Evolutionary conservation across 2,113 vertebrate species (phyloP).

Genomic region (Ploceus nigricollis): DNA sequence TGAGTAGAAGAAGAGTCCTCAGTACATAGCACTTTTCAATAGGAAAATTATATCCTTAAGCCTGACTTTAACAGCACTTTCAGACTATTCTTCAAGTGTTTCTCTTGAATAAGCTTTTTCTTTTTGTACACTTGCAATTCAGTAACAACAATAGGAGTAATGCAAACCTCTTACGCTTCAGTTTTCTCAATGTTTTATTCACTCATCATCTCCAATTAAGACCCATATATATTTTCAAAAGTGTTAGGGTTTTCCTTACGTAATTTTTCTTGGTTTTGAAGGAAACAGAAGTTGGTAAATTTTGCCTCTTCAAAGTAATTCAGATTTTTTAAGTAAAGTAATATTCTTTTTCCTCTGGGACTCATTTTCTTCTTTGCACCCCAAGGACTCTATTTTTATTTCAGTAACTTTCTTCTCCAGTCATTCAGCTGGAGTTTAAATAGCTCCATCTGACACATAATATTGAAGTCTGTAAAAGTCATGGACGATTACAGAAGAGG

Average conservation of each 20-base stretch:
- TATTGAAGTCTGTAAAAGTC: neutral
- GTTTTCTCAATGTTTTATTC: neutral
- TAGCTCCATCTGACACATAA: neutral
- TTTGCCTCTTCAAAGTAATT: neutral
- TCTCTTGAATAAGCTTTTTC: neutral
- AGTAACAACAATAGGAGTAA: neutral
- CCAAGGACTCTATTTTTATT: neutral
- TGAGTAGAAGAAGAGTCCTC: neutral
- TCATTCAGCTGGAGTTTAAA: neutral
- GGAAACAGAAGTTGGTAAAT: neutral
- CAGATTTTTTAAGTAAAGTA: neutral
- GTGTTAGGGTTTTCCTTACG: neutral
- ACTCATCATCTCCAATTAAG: neutral
- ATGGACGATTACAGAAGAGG: neutral
- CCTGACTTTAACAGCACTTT: neutral
- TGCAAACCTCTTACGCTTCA: neutral
- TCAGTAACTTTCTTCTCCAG: neutral
- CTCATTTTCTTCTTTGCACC: neutral
- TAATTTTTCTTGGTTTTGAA: neutral
- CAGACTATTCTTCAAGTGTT: neutral
- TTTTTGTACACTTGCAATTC: neutral
- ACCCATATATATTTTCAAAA: neutral
- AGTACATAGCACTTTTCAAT: neutral
- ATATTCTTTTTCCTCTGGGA: neutral
- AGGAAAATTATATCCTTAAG: neutral